A percentile compares a stretch with the other conserved stretches of the same genome.
phyloP scores from a whole-genome alignment of 2,113 vertebrate genomes.

The Trematomus loennbergii region DNA sequence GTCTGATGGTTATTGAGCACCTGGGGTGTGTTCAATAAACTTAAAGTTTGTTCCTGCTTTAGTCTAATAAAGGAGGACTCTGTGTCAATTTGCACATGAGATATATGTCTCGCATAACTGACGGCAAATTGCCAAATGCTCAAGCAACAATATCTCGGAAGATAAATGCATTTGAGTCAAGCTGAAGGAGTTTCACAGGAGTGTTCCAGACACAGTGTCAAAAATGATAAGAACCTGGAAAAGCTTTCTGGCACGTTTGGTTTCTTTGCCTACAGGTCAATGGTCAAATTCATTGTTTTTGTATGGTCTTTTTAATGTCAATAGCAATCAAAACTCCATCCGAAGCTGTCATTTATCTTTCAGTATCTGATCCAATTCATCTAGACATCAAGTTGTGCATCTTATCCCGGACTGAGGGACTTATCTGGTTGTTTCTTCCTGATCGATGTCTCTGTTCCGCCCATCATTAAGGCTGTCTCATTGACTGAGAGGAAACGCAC shows the following conservation, averaged over 20 bases:
- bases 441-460: conserved; percentile 60
- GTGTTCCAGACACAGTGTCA: too few species aligned
- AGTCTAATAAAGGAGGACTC: conserved; percentile 73
- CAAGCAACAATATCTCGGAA: conserved; percentile 34
- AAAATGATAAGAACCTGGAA: too few species aligned
- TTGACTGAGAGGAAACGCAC: conserved; percentile 53
- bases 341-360: conserved; percentile 62
- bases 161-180: conserved; percentile 35
- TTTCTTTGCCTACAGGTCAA: too few species aligned
- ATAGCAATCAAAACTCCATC: conserved; percentile 32
- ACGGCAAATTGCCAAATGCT: conserved; percentile 55
- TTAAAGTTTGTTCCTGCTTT: conserved; percentile 74
- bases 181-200: background rate
- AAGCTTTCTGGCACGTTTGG: too few species aligned
- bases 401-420: conserved; percentile 67
- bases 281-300: conserved; percentile 27
- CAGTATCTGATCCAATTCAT: conserved; percentile 62
- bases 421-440: conserved; percentile 79
- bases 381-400: conserved; percentile 61
- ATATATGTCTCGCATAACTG: conserved; percentile 57
- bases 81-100: conserved; percentile 69
- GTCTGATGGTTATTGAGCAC: conserved; percentile 76
- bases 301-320: conserved; percentile 38
- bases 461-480: conserved; percentile 72
- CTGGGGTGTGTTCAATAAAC: conserved; percentile 79